Base-by-base conservation (phyloP, 2,113 vertebrate genomes). In the Eurystomus gularis region DNA sequence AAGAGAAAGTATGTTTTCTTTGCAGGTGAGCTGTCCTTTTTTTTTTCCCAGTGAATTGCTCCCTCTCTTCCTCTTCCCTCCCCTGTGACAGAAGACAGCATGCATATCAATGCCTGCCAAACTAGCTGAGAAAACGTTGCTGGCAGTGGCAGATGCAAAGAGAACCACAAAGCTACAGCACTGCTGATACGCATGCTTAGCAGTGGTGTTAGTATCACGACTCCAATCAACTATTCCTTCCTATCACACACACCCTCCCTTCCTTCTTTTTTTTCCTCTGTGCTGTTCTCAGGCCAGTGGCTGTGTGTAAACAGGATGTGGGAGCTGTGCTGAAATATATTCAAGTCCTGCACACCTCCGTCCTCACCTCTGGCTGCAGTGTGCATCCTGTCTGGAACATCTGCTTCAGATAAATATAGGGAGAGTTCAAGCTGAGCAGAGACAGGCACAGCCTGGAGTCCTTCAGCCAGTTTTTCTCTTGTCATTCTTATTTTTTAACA, bases 291-390 rank as follows among this genome's bases (percentile, higher is more conserved):
- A 75, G 76, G 68, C 83, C 88, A 91, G 83, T 12, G 8, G 69
- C 86, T 85, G 8, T 29, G 65, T 84, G 80, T 95, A 97, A 97
- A 97, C 95, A 97, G 96, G 96, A 97, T 96, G 92, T 88, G 87
- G 88, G 94, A 96, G 48, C 89, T 88, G 84, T 39, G 78, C 84
- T 75, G 78, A 94, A 96, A 88, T 39, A 61, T 48, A 85, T 75
- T 92, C 54, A 80, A 94, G 65, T 75, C 48, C 65, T 87, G 61
- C 78, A 96, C 89, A 94, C 87, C 93, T 94, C 96, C 25, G 11
- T 94, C 83, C 93, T 94, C 93, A 96, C 87, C 94, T 95, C 94
- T 95, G 89, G 91, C 86, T 91, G 71, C 69, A 88, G 31, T 2
- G 1, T 71, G 82, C 80, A 85, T 96, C 93, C 94, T 94, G 82